Evolutionary conservation across 2,888 invertebrate species (phyloP), one percentile per base, ranked within the genome.

Genomic region (Masnerella sp.): DNA sequence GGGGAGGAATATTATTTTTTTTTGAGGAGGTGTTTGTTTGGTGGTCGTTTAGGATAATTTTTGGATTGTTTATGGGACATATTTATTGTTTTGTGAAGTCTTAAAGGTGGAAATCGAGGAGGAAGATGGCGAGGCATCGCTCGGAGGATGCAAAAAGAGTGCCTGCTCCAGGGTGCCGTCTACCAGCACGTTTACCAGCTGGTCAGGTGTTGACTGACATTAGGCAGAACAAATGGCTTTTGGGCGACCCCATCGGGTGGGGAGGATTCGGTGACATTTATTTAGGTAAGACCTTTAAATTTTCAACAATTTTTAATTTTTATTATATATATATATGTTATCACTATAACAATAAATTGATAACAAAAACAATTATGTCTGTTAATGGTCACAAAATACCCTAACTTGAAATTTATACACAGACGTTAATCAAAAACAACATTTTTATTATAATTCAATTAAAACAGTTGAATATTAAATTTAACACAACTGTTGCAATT

Each of bases 201-300:
- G 96, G 96, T 0, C 93, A 94, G 82, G 89, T 96, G 56, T 89
- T 98, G 69, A 92, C 91, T 51, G 97, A 97, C 88, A 89, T 95
- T 40, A 90, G 90, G 20, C 92, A 93, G 79, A 95, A 94, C 82
- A 90, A 93, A 84, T 98, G 98, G 98, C 92, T 91, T 79, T 89
- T 98, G 65, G 97, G 97, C 0, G 92, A 93, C 82, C 91, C 95
- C 2, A 93, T 98, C 80, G 98, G 98, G 9, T 86, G 89, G 74
- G 98, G 98, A 56, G 97, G 97, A 75, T 98, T 98, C 89, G 98
- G 98, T 2, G 93, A 96, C 78, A 96, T 98, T 80, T 98, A 97
- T 88, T 89, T 96, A 51, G 91, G 91, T 91, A 87, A 80, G 86
- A 8, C 4, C 5, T 34, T 45, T 51, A 2, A 25, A 14, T 20